Percentiles rank a stretch among this genome's conserved stretches.
phyloP scores from a whole-genome alignment of 2,888 invertebrate genomes.

The Drosophila mercatorum region DNA sequence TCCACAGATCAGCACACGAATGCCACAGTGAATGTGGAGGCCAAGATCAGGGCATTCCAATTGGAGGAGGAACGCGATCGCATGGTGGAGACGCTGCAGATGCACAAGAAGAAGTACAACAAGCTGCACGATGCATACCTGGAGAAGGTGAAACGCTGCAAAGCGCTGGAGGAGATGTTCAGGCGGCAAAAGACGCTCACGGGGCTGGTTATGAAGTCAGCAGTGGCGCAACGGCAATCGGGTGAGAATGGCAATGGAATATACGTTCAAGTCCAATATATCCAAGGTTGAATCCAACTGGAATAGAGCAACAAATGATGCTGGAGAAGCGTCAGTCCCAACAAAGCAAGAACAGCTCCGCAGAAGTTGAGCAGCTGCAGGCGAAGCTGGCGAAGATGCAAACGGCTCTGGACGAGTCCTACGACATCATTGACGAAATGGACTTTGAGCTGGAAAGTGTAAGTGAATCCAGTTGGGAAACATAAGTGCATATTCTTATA shows the following conservation, averaged over 20 bases:
- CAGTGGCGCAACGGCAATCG: constrained; percentile 62
- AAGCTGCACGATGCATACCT: constrained; percentile 78
- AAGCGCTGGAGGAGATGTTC: constrained; percentile 80
- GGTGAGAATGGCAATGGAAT: constrained; percentile 28
- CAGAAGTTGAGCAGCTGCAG: constrained; percentile 54
- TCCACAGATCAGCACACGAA: constrained; percentile 63
- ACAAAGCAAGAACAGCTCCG: constrained; percentile 33
- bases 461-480: constrained; percentile 27
- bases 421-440: constrained; percentile 83
- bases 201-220: constrained; percentile 82
- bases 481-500: neutral
- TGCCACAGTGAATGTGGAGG: constrained; percentile 73
- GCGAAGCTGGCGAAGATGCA: constrained; percentile 66
- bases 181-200: constrained; percentile 78
- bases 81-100: constrained; percentile 74
- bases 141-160: constrained; percentile 80
- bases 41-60: constrained; percentile 68
- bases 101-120: constrained; percentile 80
- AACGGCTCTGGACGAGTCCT: constrained; percentile 76
- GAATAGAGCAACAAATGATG: constrained; percentile 62
- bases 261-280: neutral
- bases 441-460: constrained; percentile 83
- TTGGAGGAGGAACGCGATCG: constrained; percentile 81
- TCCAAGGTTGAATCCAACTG: neutral
- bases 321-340: constrained; percentile 50